Evolutionary conservation across 2,797 vertebrate genomes (phyloP), one percentile per base, ranked within the genome.

Genomic region (Anguilla anguilla): DNA sequence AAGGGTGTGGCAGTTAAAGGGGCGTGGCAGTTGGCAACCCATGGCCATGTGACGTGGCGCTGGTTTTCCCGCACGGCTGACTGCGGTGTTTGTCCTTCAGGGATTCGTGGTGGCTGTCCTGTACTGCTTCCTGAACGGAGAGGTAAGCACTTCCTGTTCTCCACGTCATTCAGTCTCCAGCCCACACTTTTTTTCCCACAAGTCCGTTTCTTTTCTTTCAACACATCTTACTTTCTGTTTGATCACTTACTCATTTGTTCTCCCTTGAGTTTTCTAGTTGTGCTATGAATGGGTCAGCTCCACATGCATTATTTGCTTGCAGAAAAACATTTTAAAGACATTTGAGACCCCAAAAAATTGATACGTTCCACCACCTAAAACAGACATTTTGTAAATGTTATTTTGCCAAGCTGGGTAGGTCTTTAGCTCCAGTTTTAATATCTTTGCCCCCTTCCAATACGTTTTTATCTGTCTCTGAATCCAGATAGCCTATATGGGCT

Each of bases 41-140:
- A 55, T n/a, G 46, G 72, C 64, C 35, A 1, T 35, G 35, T 61
- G 17, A n/a, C 55, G 15, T 5, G 35, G 28, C 43, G 2, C 28
- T 7, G 1, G 81, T 25, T 82, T 51, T 9, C 0, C 51, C 51
- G 1, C 53, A 7, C 15, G 35, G 43, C 25, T 83, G 7, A 19
- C 2, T 15, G 5, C 57, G 3, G 13, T 88, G 85, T 61, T 81
- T 86, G 89, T 77, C 77, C 90, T 64, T 77, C 90, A 99, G 98
- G 98, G 98, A 15, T 99, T 99, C 89, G 98, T 99, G 90, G 98
- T 99, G 39, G 98, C 98, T 39, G 97, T 99, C 83, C 97, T 99
- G 87, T 99, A 99, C 94, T 99, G 98, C 92, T 99, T 99, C 94
- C 96, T 99, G 91, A 99, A 99, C 46, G 98, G 98, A 91, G 98